Evolutionary conservation across 2,113 vertebrate species (phyloP).

Genomic region (Lycocorax pyrrhopterus): DNA sequence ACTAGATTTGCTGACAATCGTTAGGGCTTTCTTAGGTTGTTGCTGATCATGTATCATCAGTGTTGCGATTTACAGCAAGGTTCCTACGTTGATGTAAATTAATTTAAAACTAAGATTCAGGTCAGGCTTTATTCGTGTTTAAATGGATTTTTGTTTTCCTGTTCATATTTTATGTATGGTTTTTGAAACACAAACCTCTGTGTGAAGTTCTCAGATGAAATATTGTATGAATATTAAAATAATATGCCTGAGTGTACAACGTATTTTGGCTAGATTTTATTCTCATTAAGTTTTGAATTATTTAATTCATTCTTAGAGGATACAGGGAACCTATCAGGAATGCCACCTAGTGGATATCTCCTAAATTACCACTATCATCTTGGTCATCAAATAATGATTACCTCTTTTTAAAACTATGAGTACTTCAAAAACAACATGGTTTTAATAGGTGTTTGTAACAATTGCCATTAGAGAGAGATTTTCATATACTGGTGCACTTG

Average conservation of each 20-base stretch:
- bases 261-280: neutral
- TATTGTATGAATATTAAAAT: neutral
- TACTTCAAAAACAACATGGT: rapidly evolving
- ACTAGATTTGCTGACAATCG: neutral
- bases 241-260: neutral
- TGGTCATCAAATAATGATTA: neutral
- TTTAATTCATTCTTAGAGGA: neutral
- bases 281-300: neutral
- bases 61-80: neutral
- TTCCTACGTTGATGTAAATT: neutral
- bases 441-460: neutral
- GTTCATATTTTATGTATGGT: neutral
- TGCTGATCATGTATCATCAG: neutral
- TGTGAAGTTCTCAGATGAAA: neutral
- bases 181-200: neutral
- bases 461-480: neutral
- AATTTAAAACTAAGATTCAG: neutral
- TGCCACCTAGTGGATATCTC: conserved; percentile 33
- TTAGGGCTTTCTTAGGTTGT: neutral
- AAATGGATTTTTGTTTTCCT: neutral
- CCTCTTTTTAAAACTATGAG: neutral
- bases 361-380: neutral
- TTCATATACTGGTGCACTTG: neutral
- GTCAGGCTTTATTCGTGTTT: neutral
- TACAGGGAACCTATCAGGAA: neutral